Evolutionary conservation across 1,140 invertebrate species (phyloP).

Genomic region (Pseudomyrmex dendroicus): DNA sequence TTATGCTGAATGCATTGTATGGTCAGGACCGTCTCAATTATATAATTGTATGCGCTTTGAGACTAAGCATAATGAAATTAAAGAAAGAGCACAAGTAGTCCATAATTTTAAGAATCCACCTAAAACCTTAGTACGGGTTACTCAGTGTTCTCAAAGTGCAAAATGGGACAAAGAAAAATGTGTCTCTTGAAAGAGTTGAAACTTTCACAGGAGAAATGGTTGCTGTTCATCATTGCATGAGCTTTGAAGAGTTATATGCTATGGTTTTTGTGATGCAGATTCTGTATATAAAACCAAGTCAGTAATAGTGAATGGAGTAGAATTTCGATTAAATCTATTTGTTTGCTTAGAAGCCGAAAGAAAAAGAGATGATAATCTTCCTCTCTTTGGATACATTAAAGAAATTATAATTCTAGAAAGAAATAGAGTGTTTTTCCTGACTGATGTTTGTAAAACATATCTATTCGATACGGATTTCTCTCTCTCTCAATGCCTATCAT

Average conservation of each 20-base stretch:
- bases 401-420: conserved; percentile 4
- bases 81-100: not conserved
- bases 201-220: not conserved
- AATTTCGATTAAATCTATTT: conserved; percentile 10
- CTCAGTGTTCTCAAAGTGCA: conserved; percentile 1
- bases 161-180: not conserved
- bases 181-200: not conserved
- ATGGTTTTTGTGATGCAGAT: not conserved
- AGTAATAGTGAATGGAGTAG: conserved; percentile 8
- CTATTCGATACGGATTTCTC: conserved; percentile 6
- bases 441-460: not conserved
- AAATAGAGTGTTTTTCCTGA: conserved; percentile 6
- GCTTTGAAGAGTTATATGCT: not conserved
- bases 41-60: conserved; percentile 25
- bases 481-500: not conserved
- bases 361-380: not conserved
- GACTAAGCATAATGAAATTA: conserved; percentile 11
- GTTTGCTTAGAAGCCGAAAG: not conserved
- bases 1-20: conserved; percentile 17
- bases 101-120: conserved; percentile 14
- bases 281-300: not conserved
- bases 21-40: not conserved
- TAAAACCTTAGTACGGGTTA: conserved; percentile 11
- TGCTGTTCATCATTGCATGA: not conserved
- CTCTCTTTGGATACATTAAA: not conserved